phyloP scores from a whole-genome alignment of 2,113 vertebrate species.

The Dasyprocta punctata region DNA sequence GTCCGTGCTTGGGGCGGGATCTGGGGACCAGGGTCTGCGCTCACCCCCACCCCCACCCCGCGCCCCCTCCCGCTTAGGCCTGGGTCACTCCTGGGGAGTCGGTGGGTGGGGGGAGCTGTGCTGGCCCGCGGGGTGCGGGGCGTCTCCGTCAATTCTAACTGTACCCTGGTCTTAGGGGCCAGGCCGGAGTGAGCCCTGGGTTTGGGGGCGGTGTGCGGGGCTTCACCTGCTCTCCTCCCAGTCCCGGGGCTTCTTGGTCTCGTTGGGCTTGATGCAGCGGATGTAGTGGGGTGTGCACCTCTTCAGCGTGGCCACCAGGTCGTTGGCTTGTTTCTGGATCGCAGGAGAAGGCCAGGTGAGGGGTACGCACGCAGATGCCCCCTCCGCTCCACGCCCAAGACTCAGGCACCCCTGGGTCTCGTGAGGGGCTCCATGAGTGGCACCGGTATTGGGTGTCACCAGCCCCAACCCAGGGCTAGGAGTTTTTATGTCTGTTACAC shows the following conservation, averaged over 20 bases:
- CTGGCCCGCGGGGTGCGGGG: no score
- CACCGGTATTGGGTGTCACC: background rate
- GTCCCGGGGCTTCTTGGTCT: conserved; percentile 96
- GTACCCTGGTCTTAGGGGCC: background rate
- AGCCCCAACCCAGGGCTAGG: background rate
- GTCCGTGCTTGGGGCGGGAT: background rate
- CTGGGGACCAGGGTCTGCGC: background rate
- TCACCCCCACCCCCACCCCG: no score
- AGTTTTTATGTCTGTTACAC: accelerated
- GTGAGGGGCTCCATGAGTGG: background rate
- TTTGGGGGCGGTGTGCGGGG: background rate
- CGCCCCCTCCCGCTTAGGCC: background rate
- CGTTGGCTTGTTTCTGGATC: conserved; percentile 95
- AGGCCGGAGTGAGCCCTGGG: background rate
- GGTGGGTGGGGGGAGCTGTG: no score
- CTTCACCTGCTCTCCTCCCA: conserved; percentile 98
- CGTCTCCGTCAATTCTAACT: background rate
- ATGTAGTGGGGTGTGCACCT: conserved; percentile 98
- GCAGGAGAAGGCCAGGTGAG: background rate
- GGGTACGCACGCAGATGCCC: background rate
- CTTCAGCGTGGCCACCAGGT: conserved; percentile 96
- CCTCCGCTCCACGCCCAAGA: background rate
- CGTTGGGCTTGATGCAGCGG: conserved; percentile 98
- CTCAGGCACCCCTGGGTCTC: background rate
- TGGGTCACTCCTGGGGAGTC: background rate